Evolutionary conservation across 2,888 invertebrate species (phyloP).

Genomic region (Erebia ligea): DNA sequence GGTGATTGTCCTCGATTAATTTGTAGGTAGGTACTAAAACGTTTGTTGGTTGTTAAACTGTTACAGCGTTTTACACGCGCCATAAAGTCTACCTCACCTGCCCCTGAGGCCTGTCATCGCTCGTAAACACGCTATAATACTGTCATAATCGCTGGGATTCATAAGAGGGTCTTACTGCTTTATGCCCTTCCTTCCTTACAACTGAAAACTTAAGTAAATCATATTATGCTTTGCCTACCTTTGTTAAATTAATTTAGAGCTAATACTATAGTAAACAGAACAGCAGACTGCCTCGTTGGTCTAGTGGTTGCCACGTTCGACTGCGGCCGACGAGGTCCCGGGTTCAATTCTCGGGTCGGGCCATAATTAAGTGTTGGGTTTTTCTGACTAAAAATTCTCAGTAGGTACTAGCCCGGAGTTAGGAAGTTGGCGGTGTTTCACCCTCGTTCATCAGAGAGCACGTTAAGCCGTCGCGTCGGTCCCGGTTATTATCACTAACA

Average conservation of each 20-base stretch:
- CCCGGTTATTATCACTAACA: too few relatives aligned
- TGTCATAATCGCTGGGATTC: conserved; percentile 4
- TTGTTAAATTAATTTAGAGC: neutral
- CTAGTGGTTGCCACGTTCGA: too few relatives aligned
- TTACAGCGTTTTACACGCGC: conserved; percentile 5
- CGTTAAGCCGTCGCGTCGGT: too few relatives aligned
- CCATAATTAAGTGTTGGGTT: too few relatives aligned
- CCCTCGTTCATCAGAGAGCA: too few relatives aligned
- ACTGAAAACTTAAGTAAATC: neutral
- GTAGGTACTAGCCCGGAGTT: too few relatives aligned
- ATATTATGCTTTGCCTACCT: neutral
- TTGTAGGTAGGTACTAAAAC: neutral
- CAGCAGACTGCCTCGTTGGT: too few relatives aligned
- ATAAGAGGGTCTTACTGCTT: neutral
- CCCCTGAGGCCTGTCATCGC: conserved; percentile 48
- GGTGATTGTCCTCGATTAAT: conserved; percentile 8
- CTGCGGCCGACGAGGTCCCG: too few relatives aligned
- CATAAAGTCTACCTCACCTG: conserved; percentile 34
- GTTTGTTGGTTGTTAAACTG: conserved; percentile 9
- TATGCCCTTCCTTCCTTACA: neutral
- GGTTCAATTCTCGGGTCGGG: too few relatives aligned
- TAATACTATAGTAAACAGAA: neutral
- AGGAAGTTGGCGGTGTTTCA: too few relatives aligned
- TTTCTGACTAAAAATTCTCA: too few relatives aligned
- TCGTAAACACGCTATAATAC: conserved; percentile 49